Evolutionary conservation across 2,113 vertebrate genomes (phyloP), one percentile per base, ranked within the genome.

Genomic region (Octodon degus): DNA sequence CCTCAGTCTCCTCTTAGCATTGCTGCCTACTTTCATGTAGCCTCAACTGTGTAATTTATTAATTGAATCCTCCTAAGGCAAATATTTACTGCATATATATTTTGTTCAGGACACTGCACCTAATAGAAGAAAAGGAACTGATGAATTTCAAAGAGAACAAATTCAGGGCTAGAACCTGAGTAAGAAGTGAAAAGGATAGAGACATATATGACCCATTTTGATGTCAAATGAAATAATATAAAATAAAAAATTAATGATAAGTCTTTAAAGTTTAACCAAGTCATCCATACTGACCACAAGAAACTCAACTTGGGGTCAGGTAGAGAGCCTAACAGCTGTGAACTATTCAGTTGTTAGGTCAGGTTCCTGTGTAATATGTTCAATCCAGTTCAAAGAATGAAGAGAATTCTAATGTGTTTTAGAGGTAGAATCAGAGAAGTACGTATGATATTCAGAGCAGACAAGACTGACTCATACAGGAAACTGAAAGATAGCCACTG

Each of bases 121-220:
- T 90, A 83, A 32, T 77, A 70, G 95, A 74, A 93, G 80, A 53
- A 92, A 81, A 86, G 43, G 47, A 67, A 25, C 37, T 79, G n/a
- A 77, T 86, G 12, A 86, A 74, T 91, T 82, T 93, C 53, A 89
- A 37, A 86, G 40, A 86, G 12, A 89, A 80, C 77, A 16, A 86
- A 25, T 89, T 65, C 63, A 30, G 7, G 72, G 5, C 63, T 82
- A 14, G 77, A 85, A 68, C 50, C 70, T 89, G 85, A 40, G 22
- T 55, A 27, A 85, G 5, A 80, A 92, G 40, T 25, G 0, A 62
- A 95, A 91, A 96, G 58, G 37, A 70, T 22, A 34, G 5, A 63
- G 34, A 67, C 30, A 25, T 89, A 83, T 10, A 53, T 92, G 83
- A 70, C 34, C 72, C 4, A 34, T 92, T 95, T 81, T 90, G 53